Evolutionary conservation across 2,797 vertebrate species (phyloP).

Genomic region (Hippocampus kuda): DNA sequence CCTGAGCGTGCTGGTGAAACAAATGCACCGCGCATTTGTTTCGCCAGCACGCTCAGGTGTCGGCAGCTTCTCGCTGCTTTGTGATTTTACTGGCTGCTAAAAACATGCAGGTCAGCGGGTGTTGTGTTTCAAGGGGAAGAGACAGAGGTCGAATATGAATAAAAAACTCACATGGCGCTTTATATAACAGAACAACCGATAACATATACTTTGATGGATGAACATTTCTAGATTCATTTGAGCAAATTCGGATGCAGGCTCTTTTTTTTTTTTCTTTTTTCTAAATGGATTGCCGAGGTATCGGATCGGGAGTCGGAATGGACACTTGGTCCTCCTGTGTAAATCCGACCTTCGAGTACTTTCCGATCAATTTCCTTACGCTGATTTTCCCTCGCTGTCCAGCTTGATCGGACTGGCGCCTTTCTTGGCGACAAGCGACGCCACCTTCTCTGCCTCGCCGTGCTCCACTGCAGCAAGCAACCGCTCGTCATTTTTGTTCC

Average conservation of each 20-base stretch:
- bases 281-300: no score
- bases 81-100: constrained; percentile 24
- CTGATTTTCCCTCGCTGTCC: constrained; percentile 88
- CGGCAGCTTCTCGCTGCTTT: constrained; percentile 4
- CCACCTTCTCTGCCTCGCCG: constrained; percentile 87
- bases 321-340: background rate
- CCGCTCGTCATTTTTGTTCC: constrained; percentile 96
- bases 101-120: constrained; percentile 49
- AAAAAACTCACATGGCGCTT: constrained; percentile 30
- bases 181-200: constrained; percentile 12
- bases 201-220: no score
- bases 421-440: constrained; percentile 86
- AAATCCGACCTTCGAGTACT: no score
- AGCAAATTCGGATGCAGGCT: no score
- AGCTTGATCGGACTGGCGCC: constrained; percentile 85
- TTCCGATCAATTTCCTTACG: constrained; percentile 69
- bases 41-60: background rate
- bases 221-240: no score
- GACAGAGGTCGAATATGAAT: constrained; percentile 51
- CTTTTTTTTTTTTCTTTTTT: no score
- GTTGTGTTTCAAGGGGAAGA: constrained; percentile 48
- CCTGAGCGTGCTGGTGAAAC: no score
- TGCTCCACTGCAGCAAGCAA: constrained; percentile 92
- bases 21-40: background rate
- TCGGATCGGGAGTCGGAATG: no score